Evolutionary conservation across 1,140 invertebrate species (phyloP).

Genomic region (Trichomalopsis sarcophagae): DNA sequence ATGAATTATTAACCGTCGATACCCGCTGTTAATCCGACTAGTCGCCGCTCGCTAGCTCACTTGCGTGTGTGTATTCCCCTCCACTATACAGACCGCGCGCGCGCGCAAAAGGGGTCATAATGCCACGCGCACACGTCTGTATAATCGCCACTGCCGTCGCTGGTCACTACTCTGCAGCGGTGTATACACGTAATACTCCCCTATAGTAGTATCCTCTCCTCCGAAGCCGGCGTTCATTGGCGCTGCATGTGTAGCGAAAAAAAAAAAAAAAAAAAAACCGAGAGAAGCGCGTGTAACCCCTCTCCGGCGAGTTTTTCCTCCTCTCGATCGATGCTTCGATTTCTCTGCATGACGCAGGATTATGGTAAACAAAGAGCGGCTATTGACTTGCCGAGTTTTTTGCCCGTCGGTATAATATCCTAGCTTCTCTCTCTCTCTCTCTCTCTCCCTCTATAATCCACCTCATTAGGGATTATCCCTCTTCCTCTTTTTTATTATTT

Average conservation of each 20-base stretch:
- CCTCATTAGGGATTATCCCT: neutral
- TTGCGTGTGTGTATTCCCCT: too few species aligned
- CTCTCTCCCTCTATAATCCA: neutral
- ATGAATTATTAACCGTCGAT: constrained; percentile 43
- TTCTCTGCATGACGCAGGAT: neutral
- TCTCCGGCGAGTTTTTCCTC: neutral
- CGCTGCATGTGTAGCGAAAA: constrained; percentile 6
- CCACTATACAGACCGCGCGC: neutral
- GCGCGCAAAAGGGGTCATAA: constrained; percentile 37
- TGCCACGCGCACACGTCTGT: neutral
- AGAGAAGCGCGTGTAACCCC: neutral
- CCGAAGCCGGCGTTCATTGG: constrained; percentile 7
- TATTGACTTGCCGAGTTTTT: neutral
- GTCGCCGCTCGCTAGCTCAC: neutral
- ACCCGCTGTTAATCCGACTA: constrained; percentile 15
- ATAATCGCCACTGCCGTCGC: neutral
- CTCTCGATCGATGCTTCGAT: neutral
- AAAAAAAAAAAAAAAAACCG: constrained; percentile 23
- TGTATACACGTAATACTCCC: neutral
- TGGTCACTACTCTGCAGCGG: neutral
- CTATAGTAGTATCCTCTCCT: neutral
- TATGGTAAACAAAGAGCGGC: neutral
- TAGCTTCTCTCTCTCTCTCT: neutral
- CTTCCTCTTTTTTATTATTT: neutral
- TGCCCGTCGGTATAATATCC: neutral